Base-by-base conservation (phyloP, 2,888 invertebrate genomes). In the Tachina lurida region DNA sequence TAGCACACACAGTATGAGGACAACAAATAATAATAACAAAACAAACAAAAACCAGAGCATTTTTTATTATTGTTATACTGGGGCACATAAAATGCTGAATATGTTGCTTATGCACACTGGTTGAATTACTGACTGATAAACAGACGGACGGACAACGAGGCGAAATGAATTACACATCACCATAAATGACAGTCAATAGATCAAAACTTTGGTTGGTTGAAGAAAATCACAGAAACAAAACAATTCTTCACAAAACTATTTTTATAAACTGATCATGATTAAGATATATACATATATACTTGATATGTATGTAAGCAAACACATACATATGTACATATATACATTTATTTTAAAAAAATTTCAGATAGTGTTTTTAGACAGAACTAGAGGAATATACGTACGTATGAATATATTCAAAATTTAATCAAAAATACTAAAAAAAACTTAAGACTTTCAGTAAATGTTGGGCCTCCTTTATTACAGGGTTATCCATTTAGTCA, bases 141-240 rank as follows among this genome's bases (percentile, higher is more conserved):
- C 45, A 52, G 39, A 76, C 43, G 68, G 75, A 76, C 68, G 41
- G 58, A 67, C 68, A 62, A 49, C 49, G 54, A 74, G 67, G 74
- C 75, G 80, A 85, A 85, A 85, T 85, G 82, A 85, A 85, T 85
- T 78, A 71, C 84, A 80, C 76, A 80, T 84, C 80, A 84, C 71
- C 52, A 73, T 60, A 82, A 85, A 78, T 85, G 85, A 82, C 85
- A 85, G 85, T 85, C 85, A 85, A 85, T 85, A 85, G 85, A 85
- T 85, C 85, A 85, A 85, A 80, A 68, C 45, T 56, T 0, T 43
- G 22, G 31, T 17, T 62, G 22, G 15, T 56, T 56, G 65, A 22
- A 63, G n/a, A 31, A n/a, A 65, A 79, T 67, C 31, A 47, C 41
- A 70, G n/a, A 62, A 60, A 58, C n/a, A 45, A 67, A 74, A 60